phyloP scores from a whole-genome alignment of 2,888 invertebrate species.

The Thera obeliscata region DNA sequence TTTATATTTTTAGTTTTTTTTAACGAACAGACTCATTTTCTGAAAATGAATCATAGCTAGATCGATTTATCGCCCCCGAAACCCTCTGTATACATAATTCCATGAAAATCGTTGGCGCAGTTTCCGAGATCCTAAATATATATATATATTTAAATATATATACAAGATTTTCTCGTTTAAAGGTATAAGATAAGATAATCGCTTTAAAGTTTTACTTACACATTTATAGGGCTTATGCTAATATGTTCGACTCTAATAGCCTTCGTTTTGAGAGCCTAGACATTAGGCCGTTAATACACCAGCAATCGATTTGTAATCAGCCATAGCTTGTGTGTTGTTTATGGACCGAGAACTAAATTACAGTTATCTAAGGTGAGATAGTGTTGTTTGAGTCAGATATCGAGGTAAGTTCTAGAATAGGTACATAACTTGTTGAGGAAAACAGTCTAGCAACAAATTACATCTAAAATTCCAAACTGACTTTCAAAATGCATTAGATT shows the following conservation, averaged over 20 bases:
- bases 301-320: slow-evolving; percentile 22
- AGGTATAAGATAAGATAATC: not conserved
- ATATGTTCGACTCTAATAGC: slow-evolving; percentile 8
- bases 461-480: slow-evolving; percentile 4
- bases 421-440: slow-evolving; percentile 1
- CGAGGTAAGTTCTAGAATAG: slow-evolving; percentile 4
- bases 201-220: not conserved
- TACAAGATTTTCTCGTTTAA: too few species aligned
- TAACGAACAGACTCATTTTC: too few species aligned
- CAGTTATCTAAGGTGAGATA: slow-evolving; percentile 10
- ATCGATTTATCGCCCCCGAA: too few species aligned
- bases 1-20: too few species aligned
- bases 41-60: too few species aligned
- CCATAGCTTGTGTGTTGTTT: slow-evolving; percentile 16
- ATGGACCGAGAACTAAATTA: slow-evolving; percentile 18
- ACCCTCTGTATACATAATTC: too few species aligned
- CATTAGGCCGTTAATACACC: slow-evolving; percentile 20
- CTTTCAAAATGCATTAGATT: slow-evolving; percentile 3
- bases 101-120: too few species aligned
- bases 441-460: slow-evolving; percentile 1
- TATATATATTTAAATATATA: too few species aligned
- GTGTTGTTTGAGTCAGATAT: slow-evolving; percentile 1
- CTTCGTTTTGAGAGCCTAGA: slow-evolving; percentile 16
- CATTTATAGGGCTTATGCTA: slow-evolving; percentile 10
- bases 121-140: too few species aligned